These are phyloP conservation scores for Cottoperca gobio DNA, from an alignment of 2,797 vertebrate genomes.

Conservation along the genomic window DNA sequence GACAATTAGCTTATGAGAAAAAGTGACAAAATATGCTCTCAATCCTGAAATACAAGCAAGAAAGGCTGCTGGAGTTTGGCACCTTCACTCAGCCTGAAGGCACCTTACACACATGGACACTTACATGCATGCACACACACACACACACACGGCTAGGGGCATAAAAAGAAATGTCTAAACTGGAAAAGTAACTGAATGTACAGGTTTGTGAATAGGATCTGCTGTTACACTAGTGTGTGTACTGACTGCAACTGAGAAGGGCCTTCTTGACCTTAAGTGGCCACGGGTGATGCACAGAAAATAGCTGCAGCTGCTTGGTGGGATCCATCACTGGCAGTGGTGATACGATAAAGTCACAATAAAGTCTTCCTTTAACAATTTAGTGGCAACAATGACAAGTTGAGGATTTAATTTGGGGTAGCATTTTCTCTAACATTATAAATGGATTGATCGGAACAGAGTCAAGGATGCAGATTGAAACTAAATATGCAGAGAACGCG, in stretches of 20 bases:
- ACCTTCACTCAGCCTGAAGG: constrained; percentile 1
- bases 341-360: not conserved
- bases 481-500: not conserved
- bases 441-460: not conserved
- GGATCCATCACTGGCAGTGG: not conserved
- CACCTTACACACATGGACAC: too few relatives aligned
- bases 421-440: not conserved
- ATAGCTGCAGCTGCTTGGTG: not conserved
- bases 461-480: not conserved
- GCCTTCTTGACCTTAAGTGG: constrained; percentile 5
- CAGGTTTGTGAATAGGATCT: constrained; percentile 55
- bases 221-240: constrained; percentile 14
- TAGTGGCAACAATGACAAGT: not conserved
- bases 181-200: constrained; percentile 28
- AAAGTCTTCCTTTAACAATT: not conserved
- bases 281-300: not conserved
- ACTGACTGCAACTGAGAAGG: constrained; percentile 12
- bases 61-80: constrained; percentile 24
- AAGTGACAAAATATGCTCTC: constrained; percentile 6
- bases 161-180: constrained; percentile 28
- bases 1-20: not conserved
- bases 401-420: not conserved
- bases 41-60: not conserved
- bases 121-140: too few relatives aligned
- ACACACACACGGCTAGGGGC: constrained; percentile 7